Conservation (phyloP, 2,113 vertebrate species). For the Erythrocebus patas region DNA sequence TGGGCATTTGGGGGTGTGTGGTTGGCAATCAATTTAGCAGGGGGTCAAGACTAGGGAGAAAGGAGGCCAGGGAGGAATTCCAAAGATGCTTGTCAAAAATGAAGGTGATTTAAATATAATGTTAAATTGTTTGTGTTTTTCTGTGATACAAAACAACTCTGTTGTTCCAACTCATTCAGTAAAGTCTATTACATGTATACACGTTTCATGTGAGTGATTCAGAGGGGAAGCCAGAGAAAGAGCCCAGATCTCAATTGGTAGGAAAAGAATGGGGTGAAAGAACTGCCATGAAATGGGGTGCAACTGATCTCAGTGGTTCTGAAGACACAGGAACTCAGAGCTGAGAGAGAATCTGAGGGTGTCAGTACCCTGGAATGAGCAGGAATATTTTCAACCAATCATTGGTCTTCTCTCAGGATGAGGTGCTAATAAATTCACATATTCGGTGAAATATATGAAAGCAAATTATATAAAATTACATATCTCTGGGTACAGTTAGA, state of each 20-base stretch:
- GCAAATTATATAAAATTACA: background rate
- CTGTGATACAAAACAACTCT: background rate
- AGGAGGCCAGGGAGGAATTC: background rate
- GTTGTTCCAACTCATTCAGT: background rate
- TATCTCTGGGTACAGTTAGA: background rate
- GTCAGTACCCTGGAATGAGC: background rate
- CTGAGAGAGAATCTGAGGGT: background rate
- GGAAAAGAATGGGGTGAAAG: background rate
- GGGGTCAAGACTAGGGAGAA: background rate
- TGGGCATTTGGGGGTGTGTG: background rate
- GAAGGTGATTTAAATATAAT: background rate
- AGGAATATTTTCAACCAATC: background rate
- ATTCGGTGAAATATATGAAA: background rate
- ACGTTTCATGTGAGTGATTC: background rate
- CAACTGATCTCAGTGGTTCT: background rate
- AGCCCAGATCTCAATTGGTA: background rate
- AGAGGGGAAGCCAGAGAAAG: background rate
- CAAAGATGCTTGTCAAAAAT: background rate
- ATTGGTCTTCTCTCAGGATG: background rate
- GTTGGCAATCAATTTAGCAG: background rate
- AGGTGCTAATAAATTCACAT: background rate
- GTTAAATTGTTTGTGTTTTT: background rate
- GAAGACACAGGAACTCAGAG: background rate
- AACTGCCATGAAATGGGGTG: background rate
- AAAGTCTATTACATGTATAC: background rate